Conservation (phyloP, 1,140 invertebrate species). For the Neodiprion lecontei region DNA sequence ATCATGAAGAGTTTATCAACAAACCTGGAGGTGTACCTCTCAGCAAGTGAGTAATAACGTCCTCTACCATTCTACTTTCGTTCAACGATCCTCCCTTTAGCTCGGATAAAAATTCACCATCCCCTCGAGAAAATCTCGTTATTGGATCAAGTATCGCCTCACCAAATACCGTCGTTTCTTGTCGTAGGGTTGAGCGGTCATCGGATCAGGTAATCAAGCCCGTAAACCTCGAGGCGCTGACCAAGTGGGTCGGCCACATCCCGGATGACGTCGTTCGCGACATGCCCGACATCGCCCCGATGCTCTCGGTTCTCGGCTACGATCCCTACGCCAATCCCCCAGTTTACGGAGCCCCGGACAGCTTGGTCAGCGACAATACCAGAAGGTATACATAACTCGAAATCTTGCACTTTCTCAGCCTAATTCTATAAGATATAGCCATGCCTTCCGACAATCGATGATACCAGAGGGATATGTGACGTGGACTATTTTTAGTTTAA, state of each 20-base stretch:
- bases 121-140: not conserved
- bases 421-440: too few species aligned
- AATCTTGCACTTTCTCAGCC: not conserved
- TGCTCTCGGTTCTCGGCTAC: slow-evolving; percentile 91
- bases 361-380: slow-evolving; percentile 84
- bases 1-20: slow-evolving; percentile 97
- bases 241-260: slow-evolving; percentile 95
- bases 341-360: slow-evolving; percentile 88
- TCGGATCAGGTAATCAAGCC: slow-evolving; percentile 99
- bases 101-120: too few species aligned
- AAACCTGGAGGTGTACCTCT: slow-evolving; percentile 91
- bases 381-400: slow-evolving; percentile 39
- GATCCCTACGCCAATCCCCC: slow-evolving; percentile 94
- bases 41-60: slow-evolving; percentile 78
- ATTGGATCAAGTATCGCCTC: slow-evolving; percentile 5
- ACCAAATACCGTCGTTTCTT: slow-evolving; percentile 35
- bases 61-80: not conserved
- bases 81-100: too few species aligned
- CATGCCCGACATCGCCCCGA: slow-evolving; percentile 91
- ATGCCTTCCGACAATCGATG: too few species aligned
- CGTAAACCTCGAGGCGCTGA: slow-evolving; percentile 94
- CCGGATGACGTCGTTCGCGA: slow-evolving; percentile 89
- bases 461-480: too few species aligned
- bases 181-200: slow-evolving; percentile 90
- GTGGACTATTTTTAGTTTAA: too few species aligned